Base-by-base conservation (phyloP, 1,140 invertebrate genomes). In the Armadillidium nasatum region DNA sequence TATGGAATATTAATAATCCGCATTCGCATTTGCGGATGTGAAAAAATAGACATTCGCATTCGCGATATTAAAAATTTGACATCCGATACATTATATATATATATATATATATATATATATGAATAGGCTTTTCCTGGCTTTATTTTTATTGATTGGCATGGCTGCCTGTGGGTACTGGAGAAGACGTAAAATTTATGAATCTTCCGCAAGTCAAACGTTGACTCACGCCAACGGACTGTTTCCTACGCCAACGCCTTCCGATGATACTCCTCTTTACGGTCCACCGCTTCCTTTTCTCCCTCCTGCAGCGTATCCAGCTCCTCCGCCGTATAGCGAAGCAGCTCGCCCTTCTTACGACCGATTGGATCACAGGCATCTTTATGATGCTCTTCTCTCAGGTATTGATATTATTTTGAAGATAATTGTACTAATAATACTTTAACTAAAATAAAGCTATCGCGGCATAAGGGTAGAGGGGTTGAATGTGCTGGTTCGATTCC, bases 81-180 rank as follows among this genome's bases (percentile, higher is more conserved):
- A 9, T n/a, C 73, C 44, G 10, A 0, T 43, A 54, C 73, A 23
- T 15, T 33, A 0, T 0, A n/a, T 11, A n/a, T n/a, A n/a, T n/a
- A n/a, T n/a, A n/a, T n/a, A n/a, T n/a, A n/a, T n/a, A n/a, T n/a
- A 15, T 23, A 11, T 66, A 54, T 0, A 15, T 13, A 10, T 2
- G 44, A 75, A n/a, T n/a, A n/a, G 76, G 76, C 72, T 78, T 22
- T 60, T 71, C 33, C 72, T 74, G 43, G 76, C 67, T 33, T 19
- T 54, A 11, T 45, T 78, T 23, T 60, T 78, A 33, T 43, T 78
- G 21, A 43, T 70, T 4, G 70, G 73, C 22, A 13, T 74, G 15
- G 76, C 76, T 7, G 76, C 72, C 10, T 78, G 76, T 43, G 76
- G 76, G 10, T 78, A 78, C 68, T 78, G 76, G 76, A 19, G 76